Base-by-base conservation (phyloP, 2,113 vertebrate genomes). In the Podocnemis expansa region DNA sequence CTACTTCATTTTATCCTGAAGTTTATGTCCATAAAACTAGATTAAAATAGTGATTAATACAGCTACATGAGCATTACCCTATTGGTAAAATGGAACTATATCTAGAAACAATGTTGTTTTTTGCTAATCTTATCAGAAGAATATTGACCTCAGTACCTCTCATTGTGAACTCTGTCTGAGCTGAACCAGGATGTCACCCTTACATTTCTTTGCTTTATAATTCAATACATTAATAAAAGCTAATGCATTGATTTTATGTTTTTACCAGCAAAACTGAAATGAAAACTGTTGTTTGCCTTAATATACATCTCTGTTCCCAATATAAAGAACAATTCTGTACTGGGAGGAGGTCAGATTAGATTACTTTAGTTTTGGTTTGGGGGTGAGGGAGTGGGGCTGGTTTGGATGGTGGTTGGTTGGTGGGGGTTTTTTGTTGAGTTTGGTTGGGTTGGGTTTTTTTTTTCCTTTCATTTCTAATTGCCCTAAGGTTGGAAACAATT, bases 101-200 rank as follows among this genome's bases (percentile, higher is more conserved):
- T 89, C 95, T 93, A 73, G 91, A 92, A 96, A 78, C 93, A 31
- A 45, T 84, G 87, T 80, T 38, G 58, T 90, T 94, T 92, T 94
- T 94, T 90, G 51, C 78, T n/a, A 3, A 19, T 82, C 88, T 81
- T 87, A 67, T 55, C 94, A 89, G 89, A 88, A 58, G 51, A 43
- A 12, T 91, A 89, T 63, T 92, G 92, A 94, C 63, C 93, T 88
- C 73, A 63, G 41, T 76, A 67, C 63, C 81, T 94, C 92, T 92
- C 94, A 96, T 84, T 90, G 94, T 93, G 95, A 95, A 93, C 92
- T 89, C 87, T 27, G 34, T 78, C 90, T 70, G 52, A 94, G 92
- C 80, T 80, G 87, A 95, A 96, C 82, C 94, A 55, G 85, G 56
- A 87, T n/a, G 70, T 86, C 85, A 87, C 60, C n/a, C 79, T 63